A percentile compares a stretch with the other conserved stretches of the same genome.
These are phyloP conservation scores for Sebastes nivosus DNA, from an alignment of 2,797 vertebrate genomes.

Conservation along the genomic window DNA sequence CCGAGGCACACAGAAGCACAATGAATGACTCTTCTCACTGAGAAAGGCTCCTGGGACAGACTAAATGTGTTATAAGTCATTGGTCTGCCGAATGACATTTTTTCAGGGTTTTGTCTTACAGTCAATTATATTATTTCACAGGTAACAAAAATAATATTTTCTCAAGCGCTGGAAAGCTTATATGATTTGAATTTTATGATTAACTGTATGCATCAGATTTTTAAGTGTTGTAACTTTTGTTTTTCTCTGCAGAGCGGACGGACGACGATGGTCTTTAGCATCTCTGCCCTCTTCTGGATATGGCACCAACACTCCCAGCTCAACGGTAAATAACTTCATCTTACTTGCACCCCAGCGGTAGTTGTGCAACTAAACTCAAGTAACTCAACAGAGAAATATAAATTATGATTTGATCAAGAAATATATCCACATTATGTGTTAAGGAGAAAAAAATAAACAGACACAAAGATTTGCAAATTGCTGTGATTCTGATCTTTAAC, in stretches of 20 bases:
- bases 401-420: background rate
- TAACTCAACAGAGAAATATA: background rate
- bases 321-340: slow-evolving; percentile 82
- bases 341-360: background rate
- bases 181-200: background rate
- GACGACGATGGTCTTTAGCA: slow-evolving; percentile 90
- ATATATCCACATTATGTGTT: background rate
- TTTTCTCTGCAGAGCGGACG: slow-evolving; percentile 83
- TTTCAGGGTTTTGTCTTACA: background rate
- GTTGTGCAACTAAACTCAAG: background rate
- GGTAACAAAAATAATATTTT: background rate
- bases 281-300: slow-evolving; percentile 92
- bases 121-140: background rate
- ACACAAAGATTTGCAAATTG: background rate
- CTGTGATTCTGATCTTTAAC: fast-evolving
- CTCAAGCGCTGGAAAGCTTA: background rate
- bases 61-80: background rate
- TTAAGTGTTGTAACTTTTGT: slow-evolving; percentile 15
- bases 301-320: slow-evolving; percentile 93
- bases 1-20: background rate
- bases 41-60: background rate
- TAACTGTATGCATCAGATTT: background rate
- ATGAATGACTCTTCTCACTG: background rate
- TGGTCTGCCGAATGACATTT: background rate
- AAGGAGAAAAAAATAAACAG: background rate